A percentile compares a stretch with the other conserved stretches of the same genome.
Conservation (phyloP, 1,140 invertebrate genomes). For the Pseudachorutes palmiensis region DNA sequence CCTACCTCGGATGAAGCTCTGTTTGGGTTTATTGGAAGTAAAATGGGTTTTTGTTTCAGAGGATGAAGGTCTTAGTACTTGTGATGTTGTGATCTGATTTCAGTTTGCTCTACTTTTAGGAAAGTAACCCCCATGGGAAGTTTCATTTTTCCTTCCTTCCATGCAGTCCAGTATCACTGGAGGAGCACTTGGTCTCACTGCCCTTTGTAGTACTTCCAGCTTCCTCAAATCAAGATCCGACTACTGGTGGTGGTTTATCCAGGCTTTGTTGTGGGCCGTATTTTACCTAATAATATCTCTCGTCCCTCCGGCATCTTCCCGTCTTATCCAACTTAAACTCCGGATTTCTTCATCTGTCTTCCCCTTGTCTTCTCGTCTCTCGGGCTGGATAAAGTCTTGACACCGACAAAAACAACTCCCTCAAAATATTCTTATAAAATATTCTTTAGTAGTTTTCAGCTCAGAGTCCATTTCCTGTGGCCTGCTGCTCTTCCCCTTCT, state of each 20-base stretch:
- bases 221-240: not conserved
- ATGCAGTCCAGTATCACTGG: too few species aligned
- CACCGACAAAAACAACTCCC: too few species aligned
- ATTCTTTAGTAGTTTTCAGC: too few species aligned
- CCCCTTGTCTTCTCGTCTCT: not conserved
- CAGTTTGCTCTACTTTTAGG: slow-evolving; percentile 8
- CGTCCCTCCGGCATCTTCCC: not conserved
- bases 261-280: not conserved
- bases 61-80: slow-evolving; percentile 4
- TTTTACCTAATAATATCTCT: not conserved
- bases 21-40: not conserved
- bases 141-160: not conserved
- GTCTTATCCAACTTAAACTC: too few species aligned
- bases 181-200: not conserved
- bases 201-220: not conserved
- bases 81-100: slow-evolving; percentile 7
- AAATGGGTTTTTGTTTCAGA: slow-evolving; percentile 10
- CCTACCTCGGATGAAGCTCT: not conserved
- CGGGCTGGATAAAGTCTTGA: too few species aligned
- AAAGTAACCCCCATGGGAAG: slow-evolving; percentile 2
- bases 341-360: not conserved
- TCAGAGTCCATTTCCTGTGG: too few species aligned
- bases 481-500: too few species aligned
- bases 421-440: too few species aligned
- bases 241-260: not conserved